Conservation (phyloP, 2,888 invertebrate genomes). For the Drosophila limbata region DNA sequence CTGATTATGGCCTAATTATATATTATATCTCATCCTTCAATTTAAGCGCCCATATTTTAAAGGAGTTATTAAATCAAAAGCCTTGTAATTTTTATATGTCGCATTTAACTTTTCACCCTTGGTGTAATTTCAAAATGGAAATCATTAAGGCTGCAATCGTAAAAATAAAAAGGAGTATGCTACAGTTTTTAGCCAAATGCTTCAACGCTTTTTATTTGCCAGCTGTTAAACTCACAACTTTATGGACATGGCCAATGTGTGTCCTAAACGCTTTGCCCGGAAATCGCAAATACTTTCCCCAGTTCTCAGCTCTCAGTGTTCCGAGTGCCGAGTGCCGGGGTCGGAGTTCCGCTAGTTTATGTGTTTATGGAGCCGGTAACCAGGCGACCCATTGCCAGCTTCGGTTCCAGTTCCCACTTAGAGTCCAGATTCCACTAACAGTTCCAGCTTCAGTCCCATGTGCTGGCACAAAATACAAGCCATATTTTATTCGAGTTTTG, state of each 20-base stretch:
- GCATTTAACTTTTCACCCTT: neutral
- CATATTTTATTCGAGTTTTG: constrained; percentile 63
- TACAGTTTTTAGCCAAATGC: constrained; percentile 34
- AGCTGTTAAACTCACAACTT: constrained; percentile 61
- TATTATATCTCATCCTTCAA: neutral
- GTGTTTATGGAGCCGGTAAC: constrained; percentile 34
- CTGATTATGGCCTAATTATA: neutral
- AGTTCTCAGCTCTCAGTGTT: constrained; percentile 10
- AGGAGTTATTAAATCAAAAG: neutral
- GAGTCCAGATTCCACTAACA: constrained; percentile 3
- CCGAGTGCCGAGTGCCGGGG: constrained; percentile 39
- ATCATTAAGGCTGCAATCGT: constrained; percentile 23
- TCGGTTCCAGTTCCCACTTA: constrained; percentile 1
- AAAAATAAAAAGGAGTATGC: neutral
- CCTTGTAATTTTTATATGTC: neutral
- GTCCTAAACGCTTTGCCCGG: constrained; percentile 64
- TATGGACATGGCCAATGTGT: constrained; percentile 63
- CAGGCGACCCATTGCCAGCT: constrained; percentile 17
- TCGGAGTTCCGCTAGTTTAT: constrained; percentile 57
- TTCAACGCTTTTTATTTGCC: constrained; percentile 49
- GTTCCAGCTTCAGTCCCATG: constrained; percentile 41
- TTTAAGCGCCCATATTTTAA: neutral
- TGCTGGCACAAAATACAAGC: constrained; percentile 58
- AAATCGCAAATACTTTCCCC: constrained; percentile 54
- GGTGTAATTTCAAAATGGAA: constrained; percentile 15